Percentiles rank a stretch among this genome's conserved stretches.
phyloP scores from a whole-genome alignment of 2,113 vertebrate genomes.

The Rissa tridactyla region DNA sequence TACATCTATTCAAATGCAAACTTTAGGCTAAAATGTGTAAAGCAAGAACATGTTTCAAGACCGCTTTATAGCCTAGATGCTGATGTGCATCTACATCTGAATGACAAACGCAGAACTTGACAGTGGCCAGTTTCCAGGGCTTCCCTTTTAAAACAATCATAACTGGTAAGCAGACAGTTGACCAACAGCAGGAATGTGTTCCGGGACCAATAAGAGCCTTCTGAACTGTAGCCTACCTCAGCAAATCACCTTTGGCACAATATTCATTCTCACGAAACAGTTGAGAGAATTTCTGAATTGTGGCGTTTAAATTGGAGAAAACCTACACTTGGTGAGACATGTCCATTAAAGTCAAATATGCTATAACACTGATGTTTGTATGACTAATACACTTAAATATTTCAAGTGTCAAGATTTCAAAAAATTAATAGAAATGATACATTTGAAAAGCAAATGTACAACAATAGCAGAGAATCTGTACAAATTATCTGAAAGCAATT shows the following conservation, averaged over 20 bases:
- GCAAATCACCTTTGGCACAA: neutral
- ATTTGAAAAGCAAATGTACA: neutral
- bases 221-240: neutral
- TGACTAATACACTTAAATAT: neutral
- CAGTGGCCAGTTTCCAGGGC: neutral
- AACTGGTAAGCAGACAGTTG: neutral
- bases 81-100: neutral
- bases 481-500: neutral
- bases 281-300: neutral
- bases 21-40: neutral
- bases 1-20: neutral
- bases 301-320: neutral
- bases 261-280: neutral
- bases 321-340: neutral
- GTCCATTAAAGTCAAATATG: neutral
- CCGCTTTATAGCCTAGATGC: constrained; percentile 28
- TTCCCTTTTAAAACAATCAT: neutral
- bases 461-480: neutral
- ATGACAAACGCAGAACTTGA: constrained; percentile 5
- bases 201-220: neutral
- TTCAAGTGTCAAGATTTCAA: neutral
- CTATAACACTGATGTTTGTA: neutral
- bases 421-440: neutral
- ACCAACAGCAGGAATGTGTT: neutral
- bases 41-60: constrained; percentile 1